These are phyloP conservation scores for Amaurobius ferox DNA, from an alignment of 2,888 invertebrate genomes.

Conservation along the genomic window DNA sequence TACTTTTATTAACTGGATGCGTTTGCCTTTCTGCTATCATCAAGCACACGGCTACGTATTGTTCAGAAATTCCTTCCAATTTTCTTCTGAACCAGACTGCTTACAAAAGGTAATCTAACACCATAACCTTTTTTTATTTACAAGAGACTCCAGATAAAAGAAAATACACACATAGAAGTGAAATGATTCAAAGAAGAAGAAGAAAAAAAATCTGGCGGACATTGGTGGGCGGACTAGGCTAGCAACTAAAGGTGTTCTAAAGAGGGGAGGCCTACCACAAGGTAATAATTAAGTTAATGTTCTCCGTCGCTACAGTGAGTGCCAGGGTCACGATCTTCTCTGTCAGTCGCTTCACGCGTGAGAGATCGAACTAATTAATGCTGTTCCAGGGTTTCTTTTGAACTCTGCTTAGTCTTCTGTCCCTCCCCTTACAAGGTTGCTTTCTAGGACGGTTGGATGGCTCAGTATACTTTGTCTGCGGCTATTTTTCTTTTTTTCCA, in stretches of 20 bases:
- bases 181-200: background rate
- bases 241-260: conserved; percentile 10
- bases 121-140: background rate
- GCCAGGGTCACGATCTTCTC: conserved; percentile 65
- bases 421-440: no score
- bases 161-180: background rate
- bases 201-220: background rate
- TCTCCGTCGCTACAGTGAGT: conserved; percentile 61
- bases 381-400: conserved; percentile 43
- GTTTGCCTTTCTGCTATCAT: background rate
- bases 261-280: conserved; percentile 35
- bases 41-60: background rate
- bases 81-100: background rate
- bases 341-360: conserved; percentile 66
- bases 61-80: background rate
- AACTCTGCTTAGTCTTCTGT: background rate
- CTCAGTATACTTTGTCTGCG: background rate
- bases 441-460: background rate
- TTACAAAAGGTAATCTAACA: background rate
- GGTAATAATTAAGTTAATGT: conserved; percentile 72
- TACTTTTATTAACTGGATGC: background rate
- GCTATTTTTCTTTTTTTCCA: no score
- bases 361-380: conserved; percentile 60
- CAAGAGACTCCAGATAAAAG: background rate
- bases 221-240: conserved; percentile 36